phyloP scores from a whole-genome alignment of 2,888 invertebrate genomes.

The Venusia cambrica region DNA sequence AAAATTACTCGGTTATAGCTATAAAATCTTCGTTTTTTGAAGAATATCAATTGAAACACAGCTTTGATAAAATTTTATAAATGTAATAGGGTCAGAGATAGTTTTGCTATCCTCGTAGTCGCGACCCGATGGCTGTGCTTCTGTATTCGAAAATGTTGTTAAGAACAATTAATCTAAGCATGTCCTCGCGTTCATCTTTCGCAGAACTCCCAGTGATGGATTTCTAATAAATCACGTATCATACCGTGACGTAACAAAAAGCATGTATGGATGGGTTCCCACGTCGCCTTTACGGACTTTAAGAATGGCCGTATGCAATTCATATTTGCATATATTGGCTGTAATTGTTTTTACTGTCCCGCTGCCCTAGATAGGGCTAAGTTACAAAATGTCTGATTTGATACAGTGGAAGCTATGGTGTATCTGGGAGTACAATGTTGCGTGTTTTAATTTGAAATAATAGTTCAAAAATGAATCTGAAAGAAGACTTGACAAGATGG shows the following conservation, averaged over 20 bases:
- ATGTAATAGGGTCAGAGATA: too few relatives aligned
- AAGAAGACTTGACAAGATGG: too few relatives aligned
- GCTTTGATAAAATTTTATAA: too few relatives aligned
- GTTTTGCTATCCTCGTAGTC: too few relatives aligned
- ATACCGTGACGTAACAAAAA: slow-evolving; percentile 22
- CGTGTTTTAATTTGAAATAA: too few relatives aligned
- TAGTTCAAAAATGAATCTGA: too few relatives aligned
- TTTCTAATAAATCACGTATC: slow-evolving; percentile 37
- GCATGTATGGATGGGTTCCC: slow-evolving; percentile 38
- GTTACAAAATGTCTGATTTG: neutral
- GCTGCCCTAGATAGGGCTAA: slow-evolving; percentile 13
- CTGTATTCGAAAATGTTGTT: too few relatives aligned
- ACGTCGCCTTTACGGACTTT: slow-evolving; percentile 34
- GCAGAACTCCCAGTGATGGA: slow-evolving; percentile 18
- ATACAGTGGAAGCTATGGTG: too few relatives aligned
- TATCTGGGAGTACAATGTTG: too few relatives aligned
- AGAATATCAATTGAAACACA: too few relatives aligned
- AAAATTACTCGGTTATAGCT: slow-evolving; percentile 2
- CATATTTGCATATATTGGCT: slow-evolving; percentile 3
- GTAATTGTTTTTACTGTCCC: slow-evolving; percentile 13
- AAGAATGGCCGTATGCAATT: slow-evolving; percentile 7
- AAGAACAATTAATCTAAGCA: too few relatives aligned
- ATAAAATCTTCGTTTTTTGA: neutral
- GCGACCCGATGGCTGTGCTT: too few relatives aligned
- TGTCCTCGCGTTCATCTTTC: slow-evolving; percentile 15